Evolutionary conservation across 2,797 vertebrate species (phyloP), one percentile per base, ranked within the genome.

Genomic region (Eidolon dupreanum): DNA sequence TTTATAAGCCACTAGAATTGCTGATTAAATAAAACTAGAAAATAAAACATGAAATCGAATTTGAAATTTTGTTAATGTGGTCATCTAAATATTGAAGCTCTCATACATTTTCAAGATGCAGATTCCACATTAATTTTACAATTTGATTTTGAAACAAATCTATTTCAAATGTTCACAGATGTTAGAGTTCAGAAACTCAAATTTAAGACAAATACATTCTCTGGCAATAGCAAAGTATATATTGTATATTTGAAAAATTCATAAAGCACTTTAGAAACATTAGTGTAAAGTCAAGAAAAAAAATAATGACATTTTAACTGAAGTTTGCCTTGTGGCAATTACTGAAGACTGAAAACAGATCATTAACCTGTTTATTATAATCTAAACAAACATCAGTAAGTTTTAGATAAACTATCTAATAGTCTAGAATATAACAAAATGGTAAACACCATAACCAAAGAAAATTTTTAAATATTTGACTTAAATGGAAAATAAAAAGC

Each of bases 111-210:
- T 86, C 88, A 53, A 86, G 90, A 86, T 65, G 15, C 7, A 46
- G 12, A 82, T 84, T 82, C 36, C 33, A 90, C 26, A 31, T 66
- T 89, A 74, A 84, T 78, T 92, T 97, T 74, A 92, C 3, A 88
- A 66, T 90, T 78, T 79, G 68, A 93, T 88, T 95, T 94, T 82
- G 57, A 91, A 96, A 92, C 31, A 87, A 75, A 79, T 57, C 81
- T 71, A 70, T 88, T 68, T 93, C 85, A 93, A 93, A 70, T 88
- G 26, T 63, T 96, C 88, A 90, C 79, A 95, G 85, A 93, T 88
- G 41, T 78, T 77, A 86, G 43, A 65, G 63, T 53, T 78, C 38
- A 85, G 83, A 96, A 59, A 41, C 73, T 95, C 73, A 85, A 51
- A 85, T 78, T 92, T 93, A 95, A 63, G 55, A 71, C 33, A 59